A percentile compares a stretch with the other conserved stretches of the same genome.
phyloP scores from a whole-genome alignment of 2,797 vertebrate genomes.

The Cheirogaleus major region DNA sequence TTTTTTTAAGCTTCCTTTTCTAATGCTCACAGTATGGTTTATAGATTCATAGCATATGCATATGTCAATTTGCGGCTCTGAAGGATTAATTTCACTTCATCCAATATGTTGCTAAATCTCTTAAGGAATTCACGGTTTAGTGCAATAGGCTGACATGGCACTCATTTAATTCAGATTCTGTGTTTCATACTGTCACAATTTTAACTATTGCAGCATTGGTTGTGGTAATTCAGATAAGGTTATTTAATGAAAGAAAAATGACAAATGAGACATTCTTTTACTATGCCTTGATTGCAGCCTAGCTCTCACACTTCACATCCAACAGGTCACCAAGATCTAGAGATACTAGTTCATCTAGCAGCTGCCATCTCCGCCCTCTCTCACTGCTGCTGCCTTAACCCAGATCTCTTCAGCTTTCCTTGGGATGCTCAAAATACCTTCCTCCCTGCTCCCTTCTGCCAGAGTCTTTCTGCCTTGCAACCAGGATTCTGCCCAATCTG shows the following conservation, averaged over 20 bases:
- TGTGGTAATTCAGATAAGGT: conserved; percentile 48
- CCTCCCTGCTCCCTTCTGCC: background rate
- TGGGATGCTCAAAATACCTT: background rate
- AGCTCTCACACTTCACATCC: background rate
- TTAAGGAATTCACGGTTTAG: conserved; percentile 67
- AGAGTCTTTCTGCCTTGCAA: background rate
- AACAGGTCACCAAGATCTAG: background rate
- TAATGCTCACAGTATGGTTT: conserved; percentile 22
- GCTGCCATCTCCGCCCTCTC: background rate
- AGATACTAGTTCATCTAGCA: background rate
- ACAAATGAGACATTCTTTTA: background rate
- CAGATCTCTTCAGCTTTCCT: background rate
- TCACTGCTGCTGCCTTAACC: background rate
- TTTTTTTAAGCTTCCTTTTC: conserved; percentile 58
- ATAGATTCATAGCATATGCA: conserved; percentile 43
- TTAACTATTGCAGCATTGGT: conserved; percentile 62
- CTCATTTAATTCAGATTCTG: conserved; percentile 75
- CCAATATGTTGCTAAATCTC: conserved; percentile 56
- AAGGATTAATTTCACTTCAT: conserved; percentile 80
- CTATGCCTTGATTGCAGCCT: background rate
- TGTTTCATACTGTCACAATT: conserved; percentile 64
- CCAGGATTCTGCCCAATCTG: background rate
- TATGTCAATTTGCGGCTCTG: conserved; percentile 64
- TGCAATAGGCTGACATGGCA: conserved; percentile 73
- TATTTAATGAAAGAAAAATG: conserved; percentile 34